These are phyloP conservation scores for Irena cyanogastra DNA, from an alignment of 2,113 vertebrate species.

Conservation along the genomic window DNA sequence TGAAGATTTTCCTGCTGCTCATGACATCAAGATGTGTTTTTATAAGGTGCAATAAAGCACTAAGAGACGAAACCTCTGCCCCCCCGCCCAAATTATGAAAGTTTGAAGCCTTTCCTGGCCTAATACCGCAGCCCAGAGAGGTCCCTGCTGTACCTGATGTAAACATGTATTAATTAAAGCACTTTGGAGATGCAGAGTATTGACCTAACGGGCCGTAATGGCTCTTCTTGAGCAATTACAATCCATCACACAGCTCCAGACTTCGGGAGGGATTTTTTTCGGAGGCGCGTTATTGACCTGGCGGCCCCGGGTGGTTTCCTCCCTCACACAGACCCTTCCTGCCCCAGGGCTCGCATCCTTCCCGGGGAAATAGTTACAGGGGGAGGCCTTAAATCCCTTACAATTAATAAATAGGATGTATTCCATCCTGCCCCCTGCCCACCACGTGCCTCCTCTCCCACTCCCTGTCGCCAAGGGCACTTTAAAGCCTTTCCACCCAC, in stretches of 20 bases:
- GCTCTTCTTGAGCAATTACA: constrained; percentile 46
- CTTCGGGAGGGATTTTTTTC: neutral
- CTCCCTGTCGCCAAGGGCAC: rapidly evolving
- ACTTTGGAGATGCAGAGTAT: constrained; percentile 54
- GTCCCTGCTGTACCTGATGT: constrained; percentile 43
- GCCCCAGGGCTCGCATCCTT: neutral
- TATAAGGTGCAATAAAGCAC: neutral
- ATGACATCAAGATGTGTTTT: neutral
- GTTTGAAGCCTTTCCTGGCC: neutral
- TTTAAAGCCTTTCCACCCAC: neutral
- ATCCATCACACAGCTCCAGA: constrained; percentile 25
- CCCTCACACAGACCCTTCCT: neutral
- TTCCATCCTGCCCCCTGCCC: neutral
- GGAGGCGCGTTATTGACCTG: neutral
- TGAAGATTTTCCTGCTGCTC: neutral
- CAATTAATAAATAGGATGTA: neutral
- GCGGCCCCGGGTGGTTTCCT: neutral
- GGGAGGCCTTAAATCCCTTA: neutral
- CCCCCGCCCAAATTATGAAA: neutral
- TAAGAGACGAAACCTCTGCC: neutral
- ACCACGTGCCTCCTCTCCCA: rapidly evolving
- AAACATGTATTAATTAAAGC: constrained; percentile 70
- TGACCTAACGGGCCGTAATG: constrained; percentile 50
- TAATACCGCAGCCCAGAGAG: neutral
- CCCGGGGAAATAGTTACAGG: neutral